Base-by-base conservation (phyloP, 2,797 vertebrate genomes). In the Oryzias sinensis region DNA sequence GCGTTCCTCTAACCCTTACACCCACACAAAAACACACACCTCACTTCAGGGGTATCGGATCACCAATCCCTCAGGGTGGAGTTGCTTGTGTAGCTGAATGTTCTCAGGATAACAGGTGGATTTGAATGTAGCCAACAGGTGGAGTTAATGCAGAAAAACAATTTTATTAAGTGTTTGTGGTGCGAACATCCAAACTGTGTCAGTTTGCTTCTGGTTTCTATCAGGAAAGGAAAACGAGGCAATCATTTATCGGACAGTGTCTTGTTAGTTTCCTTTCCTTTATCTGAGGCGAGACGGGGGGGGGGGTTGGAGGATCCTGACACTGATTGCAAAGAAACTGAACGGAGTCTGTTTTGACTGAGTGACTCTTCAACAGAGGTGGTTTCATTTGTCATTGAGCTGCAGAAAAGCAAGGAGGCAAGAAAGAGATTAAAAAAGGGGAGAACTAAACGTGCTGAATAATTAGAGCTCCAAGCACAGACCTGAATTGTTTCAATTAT, bases 41-140 rank as follows among this genome's bases (percentile, higher is more conserved):
- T 77, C 44, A 76, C 83, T 86, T 77, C 79, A 83, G 79, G 74
- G 64, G 68, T 86, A 88, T 89, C 86, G 43, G 66, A 77, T 90
- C 79, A 72, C 87, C 49, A 22, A 4, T 71, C 83, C 82, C 87
- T 68, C 17, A 17, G 82, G 86, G 69, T 49, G 27, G 20, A 24
- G 47, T 56, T 53, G 56, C 59, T 53, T 33, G 25, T 62, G 42
- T n/a, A 48, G 44, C 59, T 69, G 56, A 50, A 75, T 42, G 65
- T 64, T 77, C 53, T 75, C 8, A 58, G 74, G 59, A 67, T 69
- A 85, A 86, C 87, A 88, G 83, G 85, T 86, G 84, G 50, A 84
- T 84, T 62, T 80, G 69, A 83, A 85, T 44, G 53, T 69, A 69
- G 29, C 41, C 78, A 81, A 81, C 84, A 83, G 87, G 87, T 87